Evolutionary conservation across 2,888 invertebrate genomes (phyloP), one percentile per base, ranked within the genome.

Genomic region (Lomographa bimaculata): DNA sequence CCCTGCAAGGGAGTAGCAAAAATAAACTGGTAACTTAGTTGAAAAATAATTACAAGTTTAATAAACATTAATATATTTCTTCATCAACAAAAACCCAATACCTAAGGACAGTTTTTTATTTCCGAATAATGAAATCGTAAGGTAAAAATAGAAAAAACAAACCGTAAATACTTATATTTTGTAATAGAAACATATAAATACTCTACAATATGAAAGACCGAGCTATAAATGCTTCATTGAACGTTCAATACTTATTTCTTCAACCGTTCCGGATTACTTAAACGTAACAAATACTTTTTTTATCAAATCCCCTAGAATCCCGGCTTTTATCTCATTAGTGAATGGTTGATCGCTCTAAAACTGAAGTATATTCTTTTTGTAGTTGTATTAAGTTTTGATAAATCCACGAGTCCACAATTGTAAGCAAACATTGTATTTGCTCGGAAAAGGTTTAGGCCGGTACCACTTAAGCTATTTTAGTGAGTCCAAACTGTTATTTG

Each of bases 401-500:
- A 59, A 65, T 4, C 17, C 8, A 8, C 6, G 17, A 18, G 24
- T 25, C 18, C 9, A 76, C 76, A 76, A 79, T 74, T 57, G 71
- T 56, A 57, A 53, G 63, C 57, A 77, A 77, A 78, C 70, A 73
- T 28, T 34, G 35, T 79, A 77, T 81, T 81, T 80, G 74, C 69
- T 64, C 56, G 58, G 46, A 64, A 76, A 71, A 77, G 79, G 72
- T 72, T 60, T 62, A 41, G 54, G n/a, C 53, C 73, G 74, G 69
- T 60, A 54, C 51, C 64, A 66, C 71, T 74, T 72, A 65, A 67
- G 58, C 18, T 24, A 29, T 64, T 55, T 68, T 64, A 7, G 21
- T 21, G 66, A 65, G 65, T 60, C 48, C 28, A 45, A 43, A 47
- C 44, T 48, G 53, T 41, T 46, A 39, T 43, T 44, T 41, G 39